phyloP scores from a whole-genome alignment of 2,113 vertebrate species.

The Marmota flaviventris region DNA sequence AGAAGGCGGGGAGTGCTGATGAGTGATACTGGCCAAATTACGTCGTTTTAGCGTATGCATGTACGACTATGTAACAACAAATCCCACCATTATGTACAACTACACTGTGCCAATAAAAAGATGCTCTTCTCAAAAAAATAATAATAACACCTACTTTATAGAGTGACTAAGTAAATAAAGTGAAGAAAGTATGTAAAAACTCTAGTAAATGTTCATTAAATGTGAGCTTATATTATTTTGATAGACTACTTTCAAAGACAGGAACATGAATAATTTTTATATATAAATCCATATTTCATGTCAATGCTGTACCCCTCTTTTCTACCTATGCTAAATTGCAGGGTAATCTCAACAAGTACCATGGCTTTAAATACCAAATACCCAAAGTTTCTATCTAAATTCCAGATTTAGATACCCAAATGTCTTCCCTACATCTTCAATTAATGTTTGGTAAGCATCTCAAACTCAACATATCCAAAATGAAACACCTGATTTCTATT shows the following conservation, averaged over 20 bases:
- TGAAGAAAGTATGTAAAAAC: too few species aligned
- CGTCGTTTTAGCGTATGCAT: too few species aligned
- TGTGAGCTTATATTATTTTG: too few species aligned
- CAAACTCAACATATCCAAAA: background rate
- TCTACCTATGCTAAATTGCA: background rate
- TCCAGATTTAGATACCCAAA: constrained; percentile 13
- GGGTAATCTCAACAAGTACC: background rate
- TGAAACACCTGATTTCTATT: background rate
- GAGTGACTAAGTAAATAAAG: too few species aligned
- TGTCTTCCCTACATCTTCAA: background rate
- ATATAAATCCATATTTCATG: background rate
- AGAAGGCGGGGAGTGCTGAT: too few species aligned
- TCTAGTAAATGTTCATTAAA: too few species aligned
- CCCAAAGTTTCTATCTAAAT: background rate
- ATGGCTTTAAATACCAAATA: background rate
- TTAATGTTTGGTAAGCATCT: background rate
- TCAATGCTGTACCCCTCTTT: background rate
- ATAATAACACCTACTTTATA: too few species aligned
- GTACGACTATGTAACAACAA: too few species aligned
- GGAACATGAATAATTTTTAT: background rate
- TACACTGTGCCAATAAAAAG: too few species aligned
- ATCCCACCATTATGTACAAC: too few species aligned
- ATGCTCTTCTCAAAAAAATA: too few species aligned
- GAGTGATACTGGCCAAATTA: too few species aligned
- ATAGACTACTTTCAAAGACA: background rate